Evolutionary conservation across 2,797 vertebrate genomes (phyloP), one percentile per base, ranked within the genome.

Genomic region (Liasis olivaceus): DNA sequence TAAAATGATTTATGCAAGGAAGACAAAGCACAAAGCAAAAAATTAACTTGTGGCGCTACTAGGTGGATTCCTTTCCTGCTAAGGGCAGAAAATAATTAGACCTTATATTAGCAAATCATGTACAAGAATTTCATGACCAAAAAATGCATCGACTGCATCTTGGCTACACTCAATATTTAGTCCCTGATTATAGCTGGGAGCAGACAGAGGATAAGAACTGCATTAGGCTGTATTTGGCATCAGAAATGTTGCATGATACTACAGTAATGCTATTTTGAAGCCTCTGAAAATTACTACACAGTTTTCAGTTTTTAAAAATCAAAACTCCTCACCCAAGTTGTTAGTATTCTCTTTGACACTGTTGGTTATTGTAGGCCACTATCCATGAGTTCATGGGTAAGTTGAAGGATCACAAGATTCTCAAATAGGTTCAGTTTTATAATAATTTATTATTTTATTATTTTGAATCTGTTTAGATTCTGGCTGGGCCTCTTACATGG

Each of bases 401-500:
- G 20, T n/a, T 2, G 51, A 90, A 51, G 58, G 36, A 51, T 42
- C 14, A 60, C 26, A 84, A 12, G 26, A 12, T 60, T 51, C 63
- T 26, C 17, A 6, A 20, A 22, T 5, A 47, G 42, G 42, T 51
- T 12, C n/a, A 77, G 20, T 14, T 72, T 62, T 92, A 81, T 92
- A 92, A 95, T 89, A 85, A 92, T 42, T 60, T 62, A 62, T 62
- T 1, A 91, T 4, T 2, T 90, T 69, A 63, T 93, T 62, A 77
- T 11, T 47, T 92, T 77, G 92, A 62, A 63, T 89, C 91, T 15
- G 0, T 94, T 93, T 93, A 93, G 92, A 93, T 81, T 96, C 95
- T 94, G 91, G 91, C 92, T 26, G 84, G 0, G 0, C 31, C 26
- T 14, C 4, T 2, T 88, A n/a, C 94, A 96, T 95, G 90, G 60